Percentiles rank a stretch among this genome's conserved stretches.
Conservation (phyloP, 2,888 invertebrate genomes). For the Standfussiana lucernea region DNA sequence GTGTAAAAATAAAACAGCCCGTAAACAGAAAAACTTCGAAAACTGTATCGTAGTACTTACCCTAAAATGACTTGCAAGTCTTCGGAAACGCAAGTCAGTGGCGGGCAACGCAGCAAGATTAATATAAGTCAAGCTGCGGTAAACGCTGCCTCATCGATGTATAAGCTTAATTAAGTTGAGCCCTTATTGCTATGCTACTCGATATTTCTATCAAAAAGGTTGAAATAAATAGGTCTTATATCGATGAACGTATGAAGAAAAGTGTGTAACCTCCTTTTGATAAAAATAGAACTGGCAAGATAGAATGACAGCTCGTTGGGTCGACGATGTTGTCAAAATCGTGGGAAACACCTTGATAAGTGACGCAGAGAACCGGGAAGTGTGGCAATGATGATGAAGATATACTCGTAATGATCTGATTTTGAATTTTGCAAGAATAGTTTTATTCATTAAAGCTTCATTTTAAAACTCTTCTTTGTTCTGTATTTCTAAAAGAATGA, state of each 20-base stretch:
- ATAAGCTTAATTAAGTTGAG: slow-evolving; percentile 74
- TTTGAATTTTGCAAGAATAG: slow-evolving; percentile 23
- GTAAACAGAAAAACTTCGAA: slow-evolving; percentile 14
- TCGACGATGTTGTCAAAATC: no score
- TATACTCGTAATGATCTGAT: no score
- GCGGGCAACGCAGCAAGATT: slow-evolving; percentile 82
- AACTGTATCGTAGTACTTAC: slow-evolving; percentile 52
- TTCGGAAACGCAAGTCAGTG: slow-evolving; percentile 80
- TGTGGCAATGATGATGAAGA: no score
- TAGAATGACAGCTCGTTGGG: no score
- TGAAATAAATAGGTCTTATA: neutral
- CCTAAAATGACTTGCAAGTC: slow-evolving; percentile 80
- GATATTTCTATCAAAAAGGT: slow-evolving; percentile 34
- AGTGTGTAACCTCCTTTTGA: neutral
- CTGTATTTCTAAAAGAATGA: neutral
- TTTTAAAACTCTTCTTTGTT: neutral
- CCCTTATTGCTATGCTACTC: slow-evolving; percentile 65
- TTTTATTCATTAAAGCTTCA: neutral
- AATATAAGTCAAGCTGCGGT: slow-evolving; percentile 81
- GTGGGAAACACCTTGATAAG: no score
- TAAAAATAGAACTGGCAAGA: neutral
- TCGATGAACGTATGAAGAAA: neutral
- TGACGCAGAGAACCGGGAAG: no score
- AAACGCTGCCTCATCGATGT: slow-evolving; percentile 74
- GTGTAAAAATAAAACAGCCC: slow-evolving; percentile 18